Conservation (phyloP, 2,888 invertebrate genomes). For the Tetropium fuscum region DNA sequence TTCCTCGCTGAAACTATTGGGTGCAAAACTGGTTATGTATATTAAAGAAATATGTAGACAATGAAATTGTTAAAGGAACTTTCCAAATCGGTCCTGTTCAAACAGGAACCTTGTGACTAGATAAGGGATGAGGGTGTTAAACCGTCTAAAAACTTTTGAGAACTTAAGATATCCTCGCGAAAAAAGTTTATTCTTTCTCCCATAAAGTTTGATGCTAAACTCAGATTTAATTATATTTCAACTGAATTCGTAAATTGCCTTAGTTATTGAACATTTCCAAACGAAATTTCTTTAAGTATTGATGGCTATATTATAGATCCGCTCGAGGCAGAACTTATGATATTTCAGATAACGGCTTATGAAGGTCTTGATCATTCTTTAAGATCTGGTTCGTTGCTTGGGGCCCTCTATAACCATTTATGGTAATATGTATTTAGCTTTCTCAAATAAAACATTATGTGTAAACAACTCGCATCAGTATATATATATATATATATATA, state of each 20-base stretch:
- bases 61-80: slow-evolving; percentile 25
- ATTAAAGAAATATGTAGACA: slow-evolving; percentile 29
- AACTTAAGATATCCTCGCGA: slow-evolving; percentile 28
- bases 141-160: slow-evolving; percentile 42
- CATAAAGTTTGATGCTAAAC: slow-evolving; percentile 41
- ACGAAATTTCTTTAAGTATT: slow-evolving; percentile 31
- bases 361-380: too few species aligned
- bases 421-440: too few species aligned
- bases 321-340: slow-evolving; percentile 29
- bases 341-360: slow-evolving; percentile 18
- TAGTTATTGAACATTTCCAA: slow-evolving; percentile 29
- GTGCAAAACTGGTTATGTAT: slow-evolving; percentile 18
- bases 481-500: too few species aligned
- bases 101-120: slow-evolving; percentile 33
- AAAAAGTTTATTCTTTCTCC: slow-evolving; percentile 29
- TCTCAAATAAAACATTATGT: too few species aligned
- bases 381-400: too few species aligned
- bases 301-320: slow-evolving; percentile 37
- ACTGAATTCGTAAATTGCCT: slow-evolving; percentile 33
- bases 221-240: slow-evolving; percentile 45
- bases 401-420: too few species aligned
- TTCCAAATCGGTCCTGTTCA: slow-evolving; percentile 27
- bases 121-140: slow-evolving; percentile 43
- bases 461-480: too few species aligned
- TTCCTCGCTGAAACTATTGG: too few species aligned